Conservation (phyloP, 2,113 vertebrate genomes). For the Pseudonaja textilis region DNA sequence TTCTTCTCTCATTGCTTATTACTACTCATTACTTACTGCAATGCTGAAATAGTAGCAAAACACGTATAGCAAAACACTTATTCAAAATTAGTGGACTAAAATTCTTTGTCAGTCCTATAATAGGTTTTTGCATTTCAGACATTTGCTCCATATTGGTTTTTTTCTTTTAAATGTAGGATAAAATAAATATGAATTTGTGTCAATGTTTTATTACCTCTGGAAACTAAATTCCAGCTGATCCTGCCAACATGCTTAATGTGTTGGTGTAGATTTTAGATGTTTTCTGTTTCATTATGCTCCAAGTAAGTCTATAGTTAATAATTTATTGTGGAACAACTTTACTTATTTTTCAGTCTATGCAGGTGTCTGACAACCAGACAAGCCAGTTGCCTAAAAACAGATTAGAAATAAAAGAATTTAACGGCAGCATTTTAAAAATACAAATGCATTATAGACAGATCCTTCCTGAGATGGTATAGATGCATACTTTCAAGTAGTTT, state of each 20-base stretch:
- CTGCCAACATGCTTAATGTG: neutral
- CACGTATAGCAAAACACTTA: neutral
- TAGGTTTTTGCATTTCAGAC: neutral
- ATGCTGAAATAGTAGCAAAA: neutral
- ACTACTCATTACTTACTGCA: neutral
- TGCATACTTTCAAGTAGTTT: neutral
- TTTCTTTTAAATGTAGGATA: neutral
- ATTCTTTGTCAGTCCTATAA: neutral
- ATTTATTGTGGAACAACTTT: neutral
- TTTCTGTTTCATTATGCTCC: neutral
- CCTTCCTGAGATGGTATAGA: neutral
- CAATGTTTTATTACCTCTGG: neutral
- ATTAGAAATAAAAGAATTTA: accelerated
- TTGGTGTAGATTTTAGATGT: neutral
- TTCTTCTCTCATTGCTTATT: neutral
- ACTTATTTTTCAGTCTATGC: neutral
- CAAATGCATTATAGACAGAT: neutral
- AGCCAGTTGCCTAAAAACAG: neutral
- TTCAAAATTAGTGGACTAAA: neutral
- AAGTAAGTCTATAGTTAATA: neutral
- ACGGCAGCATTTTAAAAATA: accelerated
- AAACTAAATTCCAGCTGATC: neutral
- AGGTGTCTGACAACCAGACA: neutral
- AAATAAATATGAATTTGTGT: neutral
- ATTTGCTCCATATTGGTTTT: neutral